Conservation (phyloP, 2,888 invertebrate species). For the Cerastis rubricosa region DNA sequence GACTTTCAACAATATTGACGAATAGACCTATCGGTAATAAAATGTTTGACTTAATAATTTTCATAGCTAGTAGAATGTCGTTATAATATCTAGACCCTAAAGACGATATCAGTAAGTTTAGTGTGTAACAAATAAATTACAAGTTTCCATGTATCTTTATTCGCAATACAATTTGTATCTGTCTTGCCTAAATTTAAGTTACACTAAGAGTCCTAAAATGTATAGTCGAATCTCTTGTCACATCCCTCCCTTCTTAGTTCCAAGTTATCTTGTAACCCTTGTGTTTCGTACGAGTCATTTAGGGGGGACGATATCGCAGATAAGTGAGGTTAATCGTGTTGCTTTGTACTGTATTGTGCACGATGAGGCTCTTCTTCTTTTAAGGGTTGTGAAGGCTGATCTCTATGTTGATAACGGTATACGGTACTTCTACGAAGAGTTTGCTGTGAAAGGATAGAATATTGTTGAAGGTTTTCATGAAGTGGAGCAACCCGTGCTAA, state of each 20-base stretch:
- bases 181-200: background rate
- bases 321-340: conserved; percentile 67
- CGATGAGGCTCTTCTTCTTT: conserved; percentile 40
- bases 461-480: conserved; percentile 5
- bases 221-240: background rate
- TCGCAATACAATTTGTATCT: background rate
- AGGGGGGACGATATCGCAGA: conserved; percentile 61
- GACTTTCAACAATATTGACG: no score
- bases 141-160: background rate
- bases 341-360: conserved; percentile 54
- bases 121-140: background rate
- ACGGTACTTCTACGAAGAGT: background rate
- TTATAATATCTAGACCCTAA: background rate
- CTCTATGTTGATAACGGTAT: conserved; percentile 25
- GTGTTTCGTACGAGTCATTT: conserved; percentile 66
- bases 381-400: conserved; percentile 38
- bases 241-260: conserved; percentile 36
- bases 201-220: background rate
- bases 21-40: background rate
- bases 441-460: background rate
- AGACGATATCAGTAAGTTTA: background rate
- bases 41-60: no score
- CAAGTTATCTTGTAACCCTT: conserved; percentile 50
- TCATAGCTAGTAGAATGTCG: no score
- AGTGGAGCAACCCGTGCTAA: background rate